phyloP scores from a whole-genome alignment of 2,797 vertebrate genomes.

The Neoniphon sammara region DNA sequence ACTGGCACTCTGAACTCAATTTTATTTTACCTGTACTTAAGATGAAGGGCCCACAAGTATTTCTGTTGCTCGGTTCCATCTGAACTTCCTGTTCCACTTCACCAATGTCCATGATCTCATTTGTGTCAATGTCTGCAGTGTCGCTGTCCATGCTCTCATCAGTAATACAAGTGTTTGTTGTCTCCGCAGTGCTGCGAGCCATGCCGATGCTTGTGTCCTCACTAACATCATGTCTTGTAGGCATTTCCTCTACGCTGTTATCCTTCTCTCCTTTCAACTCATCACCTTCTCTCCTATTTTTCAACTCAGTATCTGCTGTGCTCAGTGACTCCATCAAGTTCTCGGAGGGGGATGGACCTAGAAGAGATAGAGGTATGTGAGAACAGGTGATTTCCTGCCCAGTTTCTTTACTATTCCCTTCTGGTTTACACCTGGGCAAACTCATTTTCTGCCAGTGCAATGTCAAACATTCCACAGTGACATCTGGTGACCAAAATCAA shows the following conservation, averaged over 20 bases:
- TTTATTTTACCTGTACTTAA: constrained; percentile 51
- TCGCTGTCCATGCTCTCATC: background rate
- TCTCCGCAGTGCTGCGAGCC: constrained; percentile 3
- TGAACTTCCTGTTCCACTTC: constrained; percentile 75
- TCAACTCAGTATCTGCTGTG: background rate
- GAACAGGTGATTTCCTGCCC: background rate
- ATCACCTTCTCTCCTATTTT: constrained; percentile 26
- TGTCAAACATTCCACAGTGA: too few species aligned
- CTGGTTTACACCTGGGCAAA: background rate
- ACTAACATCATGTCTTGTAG: background rate
- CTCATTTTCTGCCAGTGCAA: too few species aligned
- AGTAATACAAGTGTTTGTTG: background rate
- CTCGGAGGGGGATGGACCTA: background rate
- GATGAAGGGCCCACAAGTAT: constrained; percentile 12
- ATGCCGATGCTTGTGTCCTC: constrained; percentile 18
- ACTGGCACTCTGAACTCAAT: too few species aligned
- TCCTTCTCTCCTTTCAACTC: constrained; percentile 71
- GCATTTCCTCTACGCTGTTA: constrained; percentile 17
- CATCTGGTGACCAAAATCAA: too few species aligned
- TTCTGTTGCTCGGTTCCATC: constrained; percentile 56
- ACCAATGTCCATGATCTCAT: constrained; percentile 78
- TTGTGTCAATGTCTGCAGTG: background rate
- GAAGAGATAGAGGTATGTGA: background rate
- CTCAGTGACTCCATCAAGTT: background rate
- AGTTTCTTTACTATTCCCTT: background rate